Evolutionary conservation across 2,888 invertebrate genomes (phyloP).

Genomic region (Drosophila lutescens): DNA sequence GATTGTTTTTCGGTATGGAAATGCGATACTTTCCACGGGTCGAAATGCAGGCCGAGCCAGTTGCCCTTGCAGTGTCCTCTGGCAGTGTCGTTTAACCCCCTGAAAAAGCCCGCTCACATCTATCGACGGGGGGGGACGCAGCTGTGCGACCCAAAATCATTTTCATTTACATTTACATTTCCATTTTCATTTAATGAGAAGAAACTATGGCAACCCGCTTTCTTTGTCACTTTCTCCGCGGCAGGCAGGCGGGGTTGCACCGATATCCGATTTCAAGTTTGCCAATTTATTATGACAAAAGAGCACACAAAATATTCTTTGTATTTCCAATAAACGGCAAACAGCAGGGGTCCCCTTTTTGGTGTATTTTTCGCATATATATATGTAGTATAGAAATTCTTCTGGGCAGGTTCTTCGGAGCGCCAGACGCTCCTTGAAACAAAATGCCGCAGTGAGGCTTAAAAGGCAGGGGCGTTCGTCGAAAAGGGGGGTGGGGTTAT

Average conservation of each 20-base stretch:
- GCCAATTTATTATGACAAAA: constrained; percentile 62
- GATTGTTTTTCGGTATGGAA: constrained; percentile 25
- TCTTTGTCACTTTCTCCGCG: constrained; percentile 32
- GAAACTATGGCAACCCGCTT: constrained; percentile 52
- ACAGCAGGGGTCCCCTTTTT: constrained; percentile 1
- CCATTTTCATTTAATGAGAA: constrained; percentile 57
- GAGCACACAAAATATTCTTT: constrained; percentile 48
- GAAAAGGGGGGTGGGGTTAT: not conserved
- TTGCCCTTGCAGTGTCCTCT: constrained; percentile 45
- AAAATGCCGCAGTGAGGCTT: constrained; percentile 57
- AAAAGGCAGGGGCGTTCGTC: constrained; percentile 27
- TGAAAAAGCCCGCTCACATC: not conserved
- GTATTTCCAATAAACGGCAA: constrained; percentile 41
- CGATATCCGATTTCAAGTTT: constrained; percentile 68
- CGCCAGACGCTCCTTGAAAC: constrained; percentile 59
- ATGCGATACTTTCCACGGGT: constrained; percentile 37
- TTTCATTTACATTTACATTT: constrained; percentile 34
- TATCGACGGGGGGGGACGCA: constrained; percentile 7
- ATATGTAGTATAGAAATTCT: not conserved
- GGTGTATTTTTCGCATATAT: not conserved
- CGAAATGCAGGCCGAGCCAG: constrained; percentile 22
- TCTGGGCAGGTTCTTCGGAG: constrained; percentile 10
- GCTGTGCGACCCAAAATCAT: constrained; percentile 39
- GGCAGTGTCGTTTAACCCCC: constrained; percentile 18
- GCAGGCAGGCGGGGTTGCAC: constrained; percentile 1